Evolutionary conservation across 2,113 vertebrate species (phyloP).

Genomic region (Leptobrachium ailaonicum): DNA sequence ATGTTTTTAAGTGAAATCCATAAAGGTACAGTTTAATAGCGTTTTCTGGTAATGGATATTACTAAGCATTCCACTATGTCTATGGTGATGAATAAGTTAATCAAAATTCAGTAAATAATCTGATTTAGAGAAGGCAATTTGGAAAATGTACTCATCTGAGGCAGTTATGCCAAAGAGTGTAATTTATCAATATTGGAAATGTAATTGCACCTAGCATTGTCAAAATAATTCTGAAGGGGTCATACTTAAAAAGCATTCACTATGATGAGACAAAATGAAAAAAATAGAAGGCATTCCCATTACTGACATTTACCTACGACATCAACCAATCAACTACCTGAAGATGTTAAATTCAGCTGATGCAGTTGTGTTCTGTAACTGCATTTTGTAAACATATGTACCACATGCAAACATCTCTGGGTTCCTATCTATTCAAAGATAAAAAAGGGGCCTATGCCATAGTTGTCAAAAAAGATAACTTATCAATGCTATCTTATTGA

Average conservation of each 20-base stretch:
- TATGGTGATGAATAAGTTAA: no score
- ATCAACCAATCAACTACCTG: slow-evolving; percentile 21
- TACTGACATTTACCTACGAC: slow-evolving; percentile 54
- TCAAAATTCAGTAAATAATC: slow-evolving; percentile 48
- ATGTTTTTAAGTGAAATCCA: no score
- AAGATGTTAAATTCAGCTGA: background rate
- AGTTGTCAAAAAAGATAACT: no score
- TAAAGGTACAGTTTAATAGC: no score
- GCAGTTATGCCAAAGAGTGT: slow-evolving; percentile 59
- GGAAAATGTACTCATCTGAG: slow-evolving; percentile 63
- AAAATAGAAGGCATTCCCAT: slow-evolving; percentile 51
- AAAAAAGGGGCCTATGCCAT: no score
- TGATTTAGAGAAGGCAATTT: slow-evolving; percentile 57
- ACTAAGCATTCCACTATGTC: no score
- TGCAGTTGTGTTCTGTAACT: background rate
- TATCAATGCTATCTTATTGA: no score
- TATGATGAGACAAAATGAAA: slow-evolving; percentile 41
- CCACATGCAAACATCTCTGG: no score
- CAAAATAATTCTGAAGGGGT: slow-evolving; percentile 65
- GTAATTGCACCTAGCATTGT: slow-evolving; percentile 57
- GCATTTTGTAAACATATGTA: background rate
- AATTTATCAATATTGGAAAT: slow-evolving; percentile 61
- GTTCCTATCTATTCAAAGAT: no score
- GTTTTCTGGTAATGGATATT: no score
- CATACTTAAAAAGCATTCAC: slow-evolving; percentile 50